phyloP scores from a whole-genome alignment of 2,888 invertebrate genomes.

The Xylophagus ater region DNA sequence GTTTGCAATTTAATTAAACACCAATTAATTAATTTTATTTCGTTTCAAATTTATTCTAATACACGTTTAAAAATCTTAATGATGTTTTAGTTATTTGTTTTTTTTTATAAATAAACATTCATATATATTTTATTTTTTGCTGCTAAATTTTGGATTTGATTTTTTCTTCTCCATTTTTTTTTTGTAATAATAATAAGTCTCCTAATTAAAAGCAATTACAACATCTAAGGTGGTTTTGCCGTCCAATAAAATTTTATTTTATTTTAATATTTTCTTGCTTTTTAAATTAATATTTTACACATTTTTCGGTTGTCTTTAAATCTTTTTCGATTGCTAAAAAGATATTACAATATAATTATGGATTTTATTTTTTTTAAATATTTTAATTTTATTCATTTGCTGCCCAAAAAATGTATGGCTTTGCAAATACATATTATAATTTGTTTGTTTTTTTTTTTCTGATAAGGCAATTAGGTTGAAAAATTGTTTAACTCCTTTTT shows the following conservation, averaged over 20 bases:
- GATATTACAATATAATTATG: background rate
- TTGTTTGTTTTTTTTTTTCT: background rate
- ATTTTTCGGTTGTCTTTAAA: conserved; percentile 17
- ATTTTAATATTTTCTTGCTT: background rate
- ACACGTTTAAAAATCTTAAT: too few relatives aligned
- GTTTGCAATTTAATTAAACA: too few relatives aligned
- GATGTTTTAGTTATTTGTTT: too few relatives aligned
- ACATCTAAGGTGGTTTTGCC: conserved; percentile 39
- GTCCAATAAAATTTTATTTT: conserved; percentile 27
- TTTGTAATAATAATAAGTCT: conserved; percentile 7
- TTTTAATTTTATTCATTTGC: conserved; percentile 10
- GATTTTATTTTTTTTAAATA: conserved; percentile 2
- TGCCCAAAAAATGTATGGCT: too few relatives aligned
- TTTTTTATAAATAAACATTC: too few relatives aligned
- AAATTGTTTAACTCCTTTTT: background rate
- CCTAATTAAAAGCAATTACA: conserved; percentile 21
- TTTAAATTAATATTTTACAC: background rate
- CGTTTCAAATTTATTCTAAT: too few relatives aligned
- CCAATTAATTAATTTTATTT: too few relatives aligned
- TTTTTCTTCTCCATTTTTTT: too few relatives aligned
- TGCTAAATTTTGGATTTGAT: too few relatives aligned
- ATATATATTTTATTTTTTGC: too few relatives aligned
- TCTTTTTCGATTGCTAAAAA: background rate
- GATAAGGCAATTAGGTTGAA: conserved; percentile 11
- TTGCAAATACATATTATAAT: too few relatives aligned